Evolutionary conservation across 2,797 vertebrate genomes (phyloP), one percentile per base, ranked within the genome.

Genomic region (Channallabes apus): DNA sequence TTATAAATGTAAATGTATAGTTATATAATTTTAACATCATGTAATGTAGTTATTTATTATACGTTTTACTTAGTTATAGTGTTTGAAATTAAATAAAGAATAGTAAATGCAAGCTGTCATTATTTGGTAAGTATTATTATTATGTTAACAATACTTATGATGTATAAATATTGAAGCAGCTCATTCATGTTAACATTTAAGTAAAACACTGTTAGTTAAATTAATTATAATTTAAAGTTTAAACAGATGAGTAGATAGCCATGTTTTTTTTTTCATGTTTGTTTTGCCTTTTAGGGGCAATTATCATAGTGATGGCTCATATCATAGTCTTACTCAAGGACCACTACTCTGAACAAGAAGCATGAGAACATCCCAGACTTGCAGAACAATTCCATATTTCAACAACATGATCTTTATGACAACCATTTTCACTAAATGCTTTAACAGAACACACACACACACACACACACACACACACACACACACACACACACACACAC

Each of bases 341-440:
- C 64, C 6, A 80, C 38, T 71, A 71, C 9, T 71, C 35, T 71
- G 59, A 71, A 69, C 51, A 68, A 38, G 46, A 54, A 72, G 22
- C 69, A 71, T 71, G 35, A 71, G 35, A 17, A 72, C 14, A 46
- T 46, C 41, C 69, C 20, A 46, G 4, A 5, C 58, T 61, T 62
- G 24, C 17, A 69, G 14, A 71, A 71, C 18, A 71, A 27, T 58
- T 14, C 20, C 54, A 35, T n/a, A 82, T 12, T 69, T 38, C 3
- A 24, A 35, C 24, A 83, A 72, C 38, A 75, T 38, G 6, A 68
- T 58, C 24, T 15, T 72, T 75, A 35, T 41, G 51, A 82, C 38
- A 67, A 41, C 4, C 20, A 82, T 62, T 64, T 77, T 68, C 58
- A 82, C 24, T 82, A 65, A 62, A 56, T 22, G 22, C 35, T 27